A percentile compares a stretch with the other conserved stretches of the same genome.
Conservation (phyloP, 2,797 vertebrate species). For the Danio albolineatus region DNA sequence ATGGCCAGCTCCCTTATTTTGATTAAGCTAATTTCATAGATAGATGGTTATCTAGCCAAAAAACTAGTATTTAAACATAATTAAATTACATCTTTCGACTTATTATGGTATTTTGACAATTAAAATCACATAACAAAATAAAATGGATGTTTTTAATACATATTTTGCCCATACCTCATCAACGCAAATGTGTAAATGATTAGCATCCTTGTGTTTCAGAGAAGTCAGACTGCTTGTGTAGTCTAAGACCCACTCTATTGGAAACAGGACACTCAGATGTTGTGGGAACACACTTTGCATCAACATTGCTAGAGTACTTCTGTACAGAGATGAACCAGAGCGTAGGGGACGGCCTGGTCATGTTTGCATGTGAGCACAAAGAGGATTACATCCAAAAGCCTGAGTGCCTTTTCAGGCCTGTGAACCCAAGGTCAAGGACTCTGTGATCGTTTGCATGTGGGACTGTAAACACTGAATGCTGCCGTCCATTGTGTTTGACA, state of each 20-base stretch:
- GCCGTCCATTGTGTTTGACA: not conserved
- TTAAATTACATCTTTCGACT: too few relatives aligned
- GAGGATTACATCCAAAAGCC: constrained; percentile 51
- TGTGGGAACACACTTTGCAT: not conserved
- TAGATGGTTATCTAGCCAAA: too few relatives aligned
- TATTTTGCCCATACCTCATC: not conserved
- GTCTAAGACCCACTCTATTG: not conserved
- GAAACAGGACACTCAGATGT: not conserved
- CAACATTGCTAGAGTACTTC: constrained; percentile 5
- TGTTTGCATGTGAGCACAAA: constrained; percentile 54
- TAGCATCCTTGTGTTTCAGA: not conserved
- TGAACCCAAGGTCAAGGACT: constrained; percentile 41
- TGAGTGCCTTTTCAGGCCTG: constrained; percentile 5
- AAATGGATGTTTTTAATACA: not conserved
- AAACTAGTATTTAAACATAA: too few relatives aligned
- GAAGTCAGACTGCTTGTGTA: not conserved
- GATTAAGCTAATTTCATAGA: not conserved
- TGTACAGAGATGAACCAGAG: not conserved
- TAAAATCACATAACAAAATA: too few relatives aligned
- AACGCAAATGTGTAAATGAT: not conserved
- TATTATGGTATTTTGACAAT: too few relatives aligned
- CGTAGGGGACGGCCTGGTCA: constrained; percentile 30
- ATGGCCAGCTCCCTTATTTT: too few relatives aligned
- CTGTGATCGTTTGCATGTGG: constrained; percentile 11
- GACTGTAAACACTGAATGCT: constrained; percentile 8